Evolutionary conservation across 2,113 vertebrate species (phyloP), one percentile per base, ranked within the genome.

Genomic region (Anser brachyrhynchus): DNA sequence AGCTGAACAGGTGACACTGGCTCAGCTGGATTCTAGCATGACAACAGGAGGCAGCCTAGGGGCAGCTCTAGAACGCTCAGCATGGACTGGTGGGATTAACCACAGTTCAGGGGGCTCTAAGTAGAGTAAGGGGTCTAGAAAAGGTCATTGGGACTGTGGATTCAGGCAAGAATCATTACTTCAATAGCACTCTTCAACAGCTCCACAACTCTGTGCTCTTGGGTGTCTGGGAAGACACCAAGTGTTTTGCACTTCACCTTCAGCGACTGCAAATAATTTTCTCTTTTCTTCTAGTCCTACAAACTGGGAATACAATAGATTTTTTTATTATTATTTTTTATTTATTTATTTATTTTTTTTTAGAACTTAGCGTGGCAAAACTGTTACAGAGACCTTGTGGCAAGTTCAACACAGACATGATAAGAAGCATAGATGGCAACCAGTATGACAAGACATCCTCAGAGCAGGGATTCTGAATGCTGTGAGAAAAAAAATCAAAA

Each of bases 371-470:
- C 0, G 0, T 43, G 35, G 11, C 41, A 87, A 28, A 88, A 26
- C 9, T 26, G 15, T 33, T 73, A 37, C 21, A 66, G 9, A 37
- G 21, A 41, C 7, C 25, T 55, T 59, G 9, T 54, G 22, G 26
- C 26, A 65, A 43, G 13, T 33, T 23, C 43, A 3, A 52, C 26
- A 46, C 8, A 69, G 22, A 28, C 1, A 1, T 17, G 44, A 84
- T 17, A 78, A 84, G 83, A 85, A 41, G 29, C 9, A 23, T 9
- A 41, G 51, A 20, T n/a, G 5, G 13, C 16, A 17, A 43, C 4
- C 0, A 0, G 8, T 16, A 15, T 9, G 4, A 21, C 11, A 73
- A 70, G 25, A 33, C 16, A 75, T 8, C 15, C 37, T 55, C 25
- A 70, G 41, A 39, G 18, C 15, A 17, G 3, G 7, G 6, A 54